Conservation (phyloP, 2,797 vertebrate species). For the Clarias pachynema region DNA sequence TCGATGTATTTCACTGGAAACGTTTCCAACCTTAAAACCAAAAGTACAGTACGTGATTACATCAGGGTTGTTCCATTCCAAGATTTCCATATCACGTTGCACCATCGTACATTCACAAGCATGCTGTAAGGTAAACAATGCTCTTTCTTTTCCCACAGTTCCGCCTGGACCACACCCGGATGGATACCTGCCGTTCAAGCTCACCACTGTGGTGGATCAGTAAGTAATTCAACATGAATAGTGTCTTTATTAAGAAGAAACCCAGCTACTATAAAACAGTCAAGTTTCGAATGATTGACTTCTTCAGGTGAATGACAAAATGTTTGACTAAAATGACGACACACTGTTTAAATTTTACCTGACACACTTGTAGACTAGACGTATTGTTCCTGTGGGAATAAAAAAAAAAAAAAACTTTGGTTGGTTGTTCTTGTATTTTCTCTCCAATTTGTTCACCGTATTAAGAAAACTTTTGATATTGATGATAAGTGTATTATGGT, state of each 20-base stretch:
- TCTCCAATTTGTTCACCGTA: neutral
- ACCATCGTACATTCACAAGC: neutral
- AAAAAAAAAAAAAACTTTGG: neutral
- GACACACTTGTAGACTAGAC: neutral
- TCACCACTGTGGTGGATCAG: constrained; percentile 52
- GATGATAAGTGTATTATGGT: too few species aligned
- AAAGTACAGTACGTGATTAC: neutral
- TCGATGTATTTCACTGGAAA: neutral
- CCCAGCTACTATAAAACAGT: neutral
- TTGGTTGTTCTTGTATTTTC: neutral
- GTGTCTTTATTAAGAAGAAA: neutral
- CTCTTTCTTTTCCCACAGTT: constrained; percentile 32
- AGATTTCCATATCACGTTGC: neutral
- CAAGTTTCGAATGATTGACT: neutral
- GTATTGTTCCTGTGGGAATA: neutral
- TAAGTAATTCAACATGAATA: constrained; percentile 27
- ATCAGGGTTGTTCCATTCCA: neutral
- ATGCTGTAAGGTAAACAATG: constrained; percentile 6
- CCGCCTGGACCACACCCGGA: constrained; percentile 33
- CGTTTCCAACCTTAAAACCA: neutral
- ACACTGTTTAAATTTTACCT: neutral
- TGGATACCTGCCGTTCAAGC: constrained; percentile 56
- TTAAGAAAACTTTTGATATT: too few species aligned
- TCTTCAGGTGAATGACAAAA: neutral
- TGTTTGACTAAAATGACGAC: neutral